Conservation (phyloP, 1,140 invertebrate genomes). For the Orchestia grillus region DNA sequence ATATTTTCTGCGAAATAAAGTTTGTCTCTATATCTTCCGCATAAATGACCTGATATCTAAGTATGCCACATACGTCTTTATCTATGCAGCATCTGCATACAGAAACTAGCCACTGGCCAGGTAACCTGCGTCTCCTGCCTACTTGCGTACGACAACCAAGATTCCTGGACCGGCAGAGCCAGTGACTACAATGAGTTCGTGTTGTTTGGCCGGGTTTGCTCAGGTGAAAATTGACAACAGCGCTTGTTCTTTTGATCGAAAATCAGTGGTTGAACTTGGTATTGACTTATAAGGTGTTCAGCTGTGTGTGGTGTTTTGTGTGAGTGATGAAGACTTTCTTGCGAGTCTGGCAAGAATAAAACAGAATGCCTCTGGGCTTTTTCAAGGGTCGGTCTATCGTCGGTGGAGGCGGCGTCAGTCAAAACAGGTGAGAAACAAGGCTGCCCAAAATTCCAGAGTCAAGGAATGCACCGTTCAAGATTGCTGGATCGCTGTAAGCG, state of each 20-base stretch:
- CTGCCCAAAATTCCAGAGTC: constrained; percentile 36
- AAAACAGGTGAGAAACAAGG: constrained; percentile 48
- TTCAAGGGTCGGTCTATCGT: constrained; percentile 15
- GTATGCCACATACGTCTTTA: background rate
- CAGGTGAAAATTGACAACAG: background rate
- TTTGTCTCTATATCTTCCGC: background rate
- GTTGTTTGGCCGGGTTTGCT: constrained; percentile 36
- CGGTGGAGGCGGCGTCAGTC: constrained; percentile 26
- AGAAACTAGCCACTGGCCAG: background rate
- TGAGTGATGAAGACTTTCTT: background rate
- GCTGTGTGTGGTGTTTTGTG: background rate
- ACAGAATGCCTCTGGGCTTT: constrained; percentile 28
- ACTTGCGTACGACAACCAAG: background rate
- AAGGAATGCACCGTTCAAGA: constrained; percentile 23
- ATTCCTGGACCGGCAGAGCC: background rate
- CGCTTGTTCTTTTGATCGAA: background rate
- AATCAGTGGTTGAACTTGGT: background rate
- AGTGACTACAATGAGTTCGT: constrained; percentile 53
- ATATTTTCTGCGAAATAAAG: background rate
- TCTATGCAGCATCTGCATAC: background rate
- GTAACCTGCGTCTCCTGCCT: background rate
- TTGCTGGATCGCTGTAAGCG: background rate
- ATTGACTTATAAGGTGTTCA: background rate
- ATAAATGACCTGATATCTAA: background rate
- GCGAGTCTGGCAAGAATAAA: background rate